phyloP scores from a whole-genome alignment of 2,797 vertebrate genomes.

The Sitta carolinensis region DNA sequence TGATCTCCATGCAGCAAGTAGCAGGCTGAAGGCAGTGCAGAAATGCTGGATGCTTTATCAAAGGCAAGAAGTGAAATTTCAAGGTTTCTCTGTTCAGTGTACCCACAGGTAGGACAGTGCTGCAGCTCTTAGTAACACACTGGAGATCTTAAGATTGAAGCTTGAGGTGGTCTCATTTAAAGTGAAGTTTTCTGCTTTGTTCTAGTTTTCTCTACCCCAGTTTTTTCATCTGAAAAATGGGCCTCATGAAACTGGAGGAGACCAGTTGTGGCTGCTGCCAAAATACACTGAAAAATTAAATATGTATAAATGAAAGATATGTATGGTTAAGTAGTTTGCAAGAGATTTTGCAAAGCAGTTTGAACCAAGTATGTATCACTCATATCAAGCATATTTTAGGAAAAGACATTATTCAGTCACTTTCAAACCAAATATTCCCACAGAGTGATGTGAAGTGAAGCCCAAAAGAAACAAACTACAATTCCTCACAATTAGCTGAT shows the following conservation, averaged over 20 bases:
- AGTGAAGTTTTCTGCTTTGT: neutral
- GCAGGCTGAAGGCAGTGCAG: neutral
- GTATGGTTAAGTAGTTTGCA: neutral
- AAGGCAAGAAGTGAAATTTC: neutral
- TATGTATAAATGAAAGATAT: neutral
- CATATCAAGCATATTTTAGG: neutral
- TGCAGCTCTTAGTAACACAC: neutral
- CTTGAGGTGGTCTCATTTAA: neutral
- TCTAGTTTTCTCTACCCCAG: neutral
- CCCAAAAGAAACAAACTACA: neutral
- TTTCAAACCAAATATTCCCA: neutral
- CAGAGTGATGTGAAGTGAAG: neutral
- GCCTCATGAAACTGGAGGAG: neutral
- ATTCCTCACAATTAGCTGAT: neutral
- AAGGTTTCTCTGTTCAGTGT: neutral
- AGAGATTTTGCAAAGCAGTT: neutral
- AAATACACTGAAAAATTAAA: neutral
- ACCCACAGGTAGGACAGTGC: neutral
- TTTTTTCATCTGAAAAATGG: neutral
- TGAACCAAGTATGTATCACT: neutral
- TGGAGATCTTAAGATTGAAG: neutral
- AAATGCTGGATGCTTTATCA: neutral
- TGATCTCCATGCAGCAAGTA: neutral
- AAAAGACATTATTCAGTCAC: neutral
- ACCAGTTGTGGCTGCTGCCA: neutral